Conservation (phyloP, 92 coral and sea anemone genomes). For the Palythoa grandiflora region DNA sequence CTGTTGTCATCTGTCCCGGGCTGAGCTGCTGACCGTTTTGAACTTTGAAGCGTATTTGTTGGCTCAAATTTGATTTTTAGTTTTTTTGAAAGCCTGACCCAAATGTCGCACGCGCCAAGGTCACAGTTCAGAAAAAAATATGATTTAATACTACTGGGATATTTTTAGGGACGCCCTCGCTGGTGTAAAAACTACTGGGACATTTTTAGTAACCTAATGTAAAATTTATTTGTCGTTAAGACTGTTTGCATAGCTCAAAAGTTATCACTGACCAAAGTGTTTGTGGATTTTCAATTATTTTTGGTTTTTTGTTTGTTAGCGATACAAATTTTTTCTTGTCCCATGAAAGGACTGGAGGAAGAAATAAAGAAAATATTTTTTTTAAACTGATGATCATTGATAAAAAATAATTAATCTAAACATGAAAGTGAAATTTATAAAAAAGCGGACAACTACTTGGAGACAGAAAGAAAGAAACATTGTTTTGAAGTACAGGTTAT, state of each 20-base stretch:
- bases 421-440: background rate
- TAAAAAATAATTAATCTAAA: background rate
- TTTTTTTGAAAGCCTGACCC: constrained; percentile 7
- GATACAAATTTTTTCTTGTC: background rate
- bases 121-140: no score
- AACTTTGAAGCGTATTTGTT: background rate
- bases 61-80: constrained; percentile 1
- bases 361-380: background rate
- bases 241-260: background rate
- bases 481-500: background rate
- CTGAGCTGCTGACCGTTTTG: no score
- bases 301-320: background rate
- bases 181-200: no score
- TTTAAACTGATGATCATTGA: background rate
- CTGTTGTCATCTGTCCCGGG: background rate
- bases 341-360: background rate
- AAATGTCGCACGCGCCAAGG: no score
- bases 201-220: background rate
- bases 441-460: background rate
- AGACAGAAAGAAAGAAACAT: background rate
- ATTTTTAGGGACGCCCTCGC: no score
- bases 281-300: background rate
- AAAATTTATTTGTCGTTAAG: background rate
- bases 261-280: background rate
- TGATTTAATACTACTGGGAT: no score